Evolutionary conservation across 2,797 vertebrate species (phyloP).

Genomic region (Microchirus variegatus): DNA sequence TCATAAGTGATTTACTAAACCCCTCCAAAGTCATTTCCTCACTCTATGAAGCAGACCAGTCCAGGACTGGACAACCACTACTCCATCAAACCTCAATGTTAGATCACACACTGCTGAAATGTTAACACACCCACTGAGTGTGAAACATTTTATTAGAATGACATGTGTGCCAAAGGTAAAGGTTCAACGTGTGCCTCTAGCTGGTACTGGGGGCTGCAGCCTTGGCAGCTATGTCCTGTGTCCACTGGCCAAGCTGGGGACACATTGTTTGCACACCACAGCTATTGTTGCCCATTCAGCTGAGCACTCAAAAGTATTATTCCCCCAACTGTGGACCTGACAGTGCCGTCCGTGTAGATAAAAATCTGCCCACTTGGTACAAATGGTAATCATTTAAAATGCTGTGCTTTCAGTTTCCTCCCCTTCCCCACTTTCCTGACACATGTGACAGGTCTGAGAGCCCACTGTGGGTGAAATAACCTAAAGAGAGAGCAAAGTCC

Average conservation of each 20-base stretch:
- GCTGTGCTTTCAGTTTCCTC: slow-evolving; percentile 82
- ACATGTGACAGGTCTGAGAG: slow-evolving; percentile 34
- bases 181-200: slow-evolving; percentile 18
- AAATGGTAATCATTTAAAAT: slow-evolving; percentile 82
- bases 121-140: not conserved
- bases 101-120: slow-evolving; percentile 6
- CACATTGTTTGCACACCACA: slow-evolving; percentile 79
- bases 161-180: slow-evolving; percentile 59
- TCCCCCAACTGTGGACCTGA: slow-evolving; percentile 77
- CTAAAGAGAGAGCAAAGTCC: slow-evolving; percentile 38
- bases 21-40: slow-evolving; percentile 20
- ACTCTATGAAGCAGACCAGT: slow-evolving; percentile 1
- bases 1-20: slow-evolving; percentile 19
- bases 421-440: slow-evolving; percentile 50
- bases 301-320: slow-evolving; percentile 85
- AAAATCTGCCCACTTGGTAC: slow-evolving; percentile 88
- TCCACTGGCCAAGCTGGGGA: slow-evolving; percentile 53
- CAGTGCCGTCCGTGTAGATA: slow-evolving; percentile 78
- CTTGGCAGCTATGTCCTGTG: slow-evolving; percentile 73
- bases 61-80: not conserved
- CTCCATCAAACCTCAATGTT: slow-evolving; percentile 12
- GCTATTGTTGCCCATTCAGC: slow-evolving; percentile 82
- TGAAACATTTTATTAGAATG: slow-evolving; percentile 28
- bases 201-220: slow-evolving; percentile 39
- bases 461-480: slow-evolving; percentile 38